Conservation (phyloP, 2,113 vertebrate genomes). For the Falco punctatus region DNA sequence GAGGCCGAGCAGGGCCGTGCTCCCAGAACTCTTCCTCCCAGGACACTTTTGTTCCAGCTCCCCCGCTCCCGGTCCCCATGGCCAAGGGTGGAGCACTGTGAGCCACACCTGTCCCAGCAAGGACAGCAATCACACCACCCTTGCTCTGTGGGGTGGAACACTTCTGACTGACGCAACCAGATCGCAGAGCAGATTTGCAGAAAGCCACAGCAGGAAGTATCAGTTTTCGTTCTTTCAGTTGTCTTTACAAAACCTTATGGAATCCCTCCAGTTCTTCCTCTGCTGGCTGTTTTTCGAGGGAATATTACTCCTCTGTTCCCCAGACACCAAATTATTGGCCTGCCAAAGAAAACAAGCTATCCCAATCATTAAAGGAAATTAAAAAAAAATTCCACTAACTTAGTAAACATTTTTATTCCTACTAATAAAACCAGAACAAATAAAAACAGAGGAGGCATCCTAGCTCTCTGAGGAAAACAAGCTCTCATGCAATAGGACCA, state of each 20-base stretch:
- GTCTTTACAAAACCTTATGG: not conserved
- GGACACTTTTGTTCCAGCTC: not conserved
- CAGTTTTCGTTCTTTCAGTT: not conserved
- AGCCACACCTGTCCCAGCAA: not conserved
- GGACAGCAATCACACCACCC: not conserved
- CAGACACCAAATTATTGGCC: not conserved
- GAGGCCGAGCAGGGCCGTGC: fast-evolving
- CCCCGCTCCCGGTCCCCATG: fast-evolving
- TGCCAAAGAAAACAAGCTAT: not conserved
- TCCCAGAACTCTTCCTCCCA: not conserved
- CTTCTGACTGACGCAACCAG: not conserved
- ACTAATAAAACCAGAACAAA: not conserved
- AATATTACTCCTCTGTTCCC: not conserved
- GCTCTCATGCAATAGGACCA: not conserved
- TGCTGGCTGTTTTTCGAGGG: not conserved
- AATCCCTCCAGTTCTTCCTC: not conserved
- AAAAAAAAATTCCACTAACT: not conserved
- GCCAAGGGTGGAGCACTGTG: not conserved
- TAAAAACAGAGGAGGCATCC: not conserved
- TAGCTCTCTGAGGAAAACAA: not conserved
- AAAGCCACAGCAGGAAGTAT: not conserved
- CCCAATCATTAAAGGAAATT: not conserved
- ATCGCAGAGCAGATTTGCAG: not conserved
- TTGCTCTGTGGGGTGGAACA: not conserved
- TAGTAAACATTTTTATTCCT: not conserved